These are phyloP conservation scores for Apaloderma vittatum DNA, from an alignment of 2,113 vertebrate species.

Conservation along the genomic window DNA sequence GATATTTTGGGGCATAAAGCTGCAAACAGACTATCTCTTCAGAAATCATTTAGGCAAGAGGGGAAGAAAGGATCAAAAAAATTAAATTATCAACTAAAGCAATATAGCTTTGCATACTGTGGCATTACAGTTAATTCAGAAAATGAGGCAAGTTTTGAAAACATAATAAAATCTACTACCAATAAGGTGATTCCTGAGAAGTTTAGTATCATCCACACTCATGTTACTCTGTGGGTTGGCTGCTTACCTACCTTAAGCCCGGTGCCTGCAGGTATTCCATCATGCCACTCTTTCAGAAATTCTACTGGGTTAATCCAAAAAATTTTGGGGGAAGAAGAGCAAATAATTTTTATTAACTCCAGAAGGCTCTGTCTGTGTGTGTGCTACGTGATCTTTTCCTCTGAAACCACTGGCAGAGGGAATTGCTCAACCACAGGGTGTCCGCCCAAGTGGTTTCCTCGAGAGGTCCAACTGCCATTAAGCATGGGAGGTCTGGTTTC, in stretches of 20 bases:
- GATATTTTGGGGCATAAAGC: background rate
- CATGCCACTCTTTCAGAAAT: background rate
- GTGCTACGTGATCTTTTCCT: background rate
- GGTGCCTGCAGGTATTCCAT: background rate
- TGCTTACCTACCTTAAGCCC: background rate
- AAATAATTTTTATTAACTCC: background rate
- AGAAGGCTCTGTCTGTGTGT: background rate
- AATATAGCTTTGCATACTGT: background rate
- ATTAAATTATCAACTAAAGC: background rate
- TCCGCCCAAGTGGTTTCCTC: conserved; percentile 39
- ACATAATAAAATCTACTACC: background rate
- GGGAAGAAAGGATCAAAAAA: background rate
- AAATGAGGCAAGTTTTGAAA: background rate
- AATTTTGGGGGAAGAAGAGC: background rate
- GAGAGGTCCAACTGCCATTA: conserved; percentile 28
- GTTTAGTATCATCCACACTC: background rate
- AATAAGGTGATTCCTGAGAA: background rate
- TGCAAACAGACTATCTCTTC: background rate
- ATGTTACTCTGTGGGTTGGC: fast-evolving
- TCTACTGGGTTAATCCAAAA: background rate
- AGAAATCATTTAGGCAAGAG: background rate
- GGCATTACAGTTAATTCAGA: background rate
- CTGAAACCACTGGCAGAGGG: conserved; percentile 28
- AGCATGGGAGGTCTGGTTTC: conserved; percentile 47
- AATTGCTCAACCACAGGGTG: conserved; percentile 12